phyloP scores from a whole-genome alignment of 2,797 vertebrate genomes.

The Catamblyrhynchus diadema region DNA sequence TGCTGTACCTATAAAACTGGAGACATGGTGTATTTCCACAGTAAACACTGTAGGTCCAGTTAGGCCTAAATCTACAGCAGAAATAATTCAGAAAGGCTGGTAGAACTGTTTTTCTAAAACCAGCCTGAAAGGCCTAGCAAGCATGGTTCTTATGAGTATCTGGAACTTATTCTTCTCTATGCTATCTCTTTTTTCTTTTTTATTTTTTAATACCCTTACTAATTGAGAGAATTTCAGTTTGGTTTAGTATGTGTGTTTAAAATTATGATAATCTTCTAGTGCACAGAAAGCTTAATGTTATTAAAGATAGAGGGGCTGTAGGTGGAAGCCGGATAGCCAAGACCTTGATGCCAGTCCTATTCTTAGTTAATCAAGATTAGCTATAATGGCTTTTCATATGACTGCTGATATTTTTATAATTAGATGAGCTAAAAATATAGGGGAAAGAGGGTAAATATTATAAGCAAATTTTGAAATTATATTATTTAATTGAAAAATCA shows the following conservation, averaged over 20 bases:
- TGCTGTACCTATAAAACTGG: not conserved
- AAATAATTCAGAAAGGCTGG: not conserved
- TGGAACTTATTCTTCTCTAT: not conserved
- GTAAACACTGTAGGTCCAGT: not conserved
- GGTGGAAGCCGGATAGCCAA: not conserved
- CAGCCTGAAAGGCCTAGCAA: not conserved
- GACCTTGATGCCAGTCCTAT: not conserved
- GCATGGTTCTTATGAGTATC: not conserved
- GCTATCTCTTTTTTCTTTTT: not conserved
- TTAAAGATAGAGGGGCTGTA: not conserved
- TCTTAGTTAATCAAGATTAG: not conserved
- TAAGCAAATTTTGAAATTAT: not conserved
- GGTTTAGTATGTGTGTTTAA: not conserved
- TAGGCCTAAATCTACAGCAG: not conserved
- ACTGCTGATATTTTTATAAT: not conserved
- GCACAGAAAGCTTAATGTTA: not conserved
- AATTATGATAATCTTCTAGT: not conserved
- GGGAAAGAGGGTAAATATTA: not conserved
- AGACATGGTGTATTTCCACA: not conserved
- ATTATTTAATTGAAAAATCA: constrained; percentile 1
- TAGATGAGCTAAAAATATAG: not conserved
- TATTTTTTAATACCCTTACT: not conserved
- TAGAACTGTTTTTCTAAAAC: not conserved
- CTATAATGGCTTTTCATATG: not conserved
- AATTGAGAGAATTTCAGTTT: not conserved